Conservation (phyloP, 2,888 invertebrate species). For the Diplazon laetatorius region DNA sequence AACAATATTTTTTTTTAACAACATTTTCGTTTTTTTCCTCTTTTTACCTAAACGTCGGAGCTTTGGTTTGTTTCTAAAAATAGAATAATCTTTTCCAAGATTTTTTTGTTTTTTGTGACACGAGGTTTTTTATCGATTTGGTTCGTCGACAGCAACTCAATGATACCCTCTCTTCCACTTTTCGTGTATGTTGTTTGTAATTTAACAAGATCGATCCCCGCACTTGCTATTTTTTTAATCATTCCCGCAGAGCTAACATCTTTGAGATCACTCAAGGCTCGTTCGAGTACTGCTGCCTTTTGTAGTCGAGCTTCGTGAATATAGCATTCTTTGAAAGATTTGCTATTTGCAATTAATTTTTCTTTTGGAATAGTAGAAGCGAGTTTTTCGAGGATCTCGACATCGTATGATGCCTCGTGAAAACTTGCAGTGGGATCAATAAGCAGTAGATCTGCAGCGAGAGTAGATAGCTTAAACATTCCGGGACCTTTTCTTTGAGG, state of each 20-base stretch:
- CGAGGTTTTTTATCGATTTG: too few species aligned
- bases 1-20: too few species aligned
- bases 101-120: too few species aligned
- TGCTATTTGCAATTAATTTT: constrained; percentile 37
- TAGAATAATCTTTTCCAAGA: too few species aligned
- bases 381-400: constrained; percentile 34
- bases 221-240: constrained; percentile 43
- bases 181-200: constrained; percentile 6
- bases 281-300: constrained; percentile 37
- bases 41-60: too few species aligned
- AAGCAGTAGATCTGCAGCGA: constrained; percentile 39
- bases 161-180: too few species aligned
- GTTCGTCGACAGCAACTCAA: too few species aligned
- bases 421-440: constrained; percentile 33
- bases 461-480: constrained; percentile 46
- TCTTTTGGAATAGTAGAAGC: constrained; percentile 45
- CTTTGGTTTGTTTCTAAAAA: too few species aligned
- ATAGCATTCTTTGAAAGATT: constrained; percentile 43
- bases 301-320: constrained; percentile 32
- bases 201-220: constrained; percentile 18
- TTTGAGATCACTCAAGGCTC: constrained; percentile 35
- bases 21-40: too few species aligned
- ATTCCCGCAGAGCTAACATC: constrained; percentile 37
- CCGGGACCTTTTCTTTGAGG: constrained; percentile 42
- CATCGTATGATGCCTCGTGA: constrained; percentile 45